phyloP scores from a whole-genome alignment of 1,140 invertebrate genomes.

The Pomacea maculata region DNA sequence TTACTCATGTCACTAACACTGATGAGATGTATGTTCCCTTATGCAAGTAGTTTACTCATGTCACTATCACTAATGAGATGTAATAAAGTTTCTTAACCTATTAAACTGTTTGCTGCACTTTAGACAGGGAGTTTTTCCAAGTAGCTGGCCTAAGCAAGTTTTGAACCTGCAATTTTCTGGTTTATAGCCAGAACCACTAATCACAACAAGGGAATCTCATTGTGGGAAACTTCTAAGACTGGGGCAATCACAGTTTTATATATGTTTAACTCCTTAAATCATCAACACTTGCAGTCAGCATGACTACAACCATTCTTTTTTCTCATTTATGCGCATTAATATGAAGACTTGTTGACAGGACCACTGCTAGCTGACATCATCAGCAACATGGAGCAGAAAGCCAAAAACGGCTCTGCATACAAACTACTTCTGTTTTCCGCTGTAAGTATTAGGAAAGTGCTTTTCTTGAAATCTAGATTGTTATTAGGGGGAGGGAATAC shows the following conservation, averaged over 20 bases:
- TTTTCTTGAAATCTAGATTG: no score
- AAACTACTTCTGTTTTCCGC: conserved; percentile 22
- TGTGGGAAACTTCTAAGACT: background rate
- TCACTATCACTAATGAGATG: no score
- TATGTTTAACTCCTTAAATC: background rate
- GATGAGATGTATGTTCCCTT: no score
- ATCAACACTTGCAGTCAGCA: background rate
- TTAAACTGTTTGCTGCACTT: no score
- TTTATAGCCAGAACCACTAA: no score
- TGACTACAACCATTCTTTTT: background rate
- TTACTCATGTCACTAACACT: no score
- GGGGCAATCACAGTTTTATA: background rate
- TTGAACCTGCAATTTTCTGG: no score
- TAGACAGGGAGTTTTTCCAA: no score
- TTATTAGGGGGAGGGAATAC: no score
- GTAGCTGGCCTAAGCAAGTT: no score
- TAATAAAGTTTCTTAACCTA: no score
- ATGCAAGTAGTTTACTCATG: no score
- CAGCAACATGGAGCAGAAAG: conserved; percentile 16
- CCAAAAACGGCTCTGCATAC: background rate
- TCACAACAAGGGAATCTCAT: background rate
- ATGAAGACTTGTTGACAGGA: background rate
- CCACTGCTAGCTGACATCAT: conserved; percentile 14
- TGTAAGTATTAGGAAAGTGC: conserved; percentile 11
- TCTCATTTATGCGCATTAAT: background rate